These are phyloP conservation scores for Drosophila ezoana DNA, from an alignment of 2,888 invertebrate species.

Conservation along the genomic window DNA sequence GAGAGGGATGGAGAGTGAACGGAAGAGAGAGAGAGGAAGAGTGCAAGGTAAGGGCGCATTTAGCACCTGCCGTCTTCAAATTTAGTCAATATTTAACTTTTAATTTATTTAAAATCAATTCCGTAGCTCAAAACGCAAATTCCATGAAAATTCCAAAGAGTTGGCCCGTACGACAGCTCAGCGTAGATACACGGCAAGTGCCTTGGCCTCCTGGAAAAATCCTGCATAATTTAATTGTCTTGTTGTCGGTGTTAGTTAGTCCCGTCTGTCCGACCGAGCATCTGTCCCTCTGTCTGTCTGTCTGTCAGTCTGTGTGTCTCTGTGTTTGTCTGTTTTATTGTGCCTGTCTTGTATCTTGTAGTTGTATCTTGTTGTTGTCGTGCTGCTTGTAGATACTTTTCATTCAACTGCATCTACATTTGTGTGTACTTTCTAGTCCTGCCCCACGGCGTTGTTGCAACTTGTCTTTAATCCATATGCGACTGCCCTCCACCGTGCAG, in stretches of 20 bases:
- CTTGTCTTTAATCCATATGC: conserved; percentile 56
- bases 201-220: conserved; percentile 45
- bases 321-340: background rate
- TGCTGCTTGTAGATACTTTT: conserved; percentile 28
- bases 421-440: conserved; percentile 25
- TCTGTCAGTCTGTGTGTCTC: conserved; percentile 6
- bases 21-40: no score
- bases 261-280: conserved; percentile 16
- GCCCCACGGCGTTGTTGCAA: conserved; percentile 50
- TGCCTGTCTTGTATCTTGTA: conserved; percentile 19
- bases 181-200: conserved; percentile 27
- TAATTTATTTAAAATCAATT: conserved; percentile 76
- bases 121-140: conserved; percentile 26
- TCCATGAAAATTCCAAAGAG: conserved; percentile 6
- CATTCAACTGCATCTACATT: conserved; percentile 30
- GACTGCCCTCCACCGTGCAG: conserved; percentile 20
- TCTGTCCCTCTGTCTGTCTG: conserved; percentile 15
- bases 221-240: conserved; percentile 75
- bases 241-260: conserved; percentile 59
- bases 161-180: background rate
- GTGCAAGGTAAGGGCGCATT: conserved; percentile 2
- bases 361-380: conserved; percentile 21
- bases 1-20: background rate
- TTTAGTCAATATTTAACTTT: conserved; percentile 70
- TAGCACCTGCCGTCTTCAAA: conserved; percentile 29